Conservation (phyloP, 2,113 vertebrate species). For the Pontoporia blainvillei region DNA sequence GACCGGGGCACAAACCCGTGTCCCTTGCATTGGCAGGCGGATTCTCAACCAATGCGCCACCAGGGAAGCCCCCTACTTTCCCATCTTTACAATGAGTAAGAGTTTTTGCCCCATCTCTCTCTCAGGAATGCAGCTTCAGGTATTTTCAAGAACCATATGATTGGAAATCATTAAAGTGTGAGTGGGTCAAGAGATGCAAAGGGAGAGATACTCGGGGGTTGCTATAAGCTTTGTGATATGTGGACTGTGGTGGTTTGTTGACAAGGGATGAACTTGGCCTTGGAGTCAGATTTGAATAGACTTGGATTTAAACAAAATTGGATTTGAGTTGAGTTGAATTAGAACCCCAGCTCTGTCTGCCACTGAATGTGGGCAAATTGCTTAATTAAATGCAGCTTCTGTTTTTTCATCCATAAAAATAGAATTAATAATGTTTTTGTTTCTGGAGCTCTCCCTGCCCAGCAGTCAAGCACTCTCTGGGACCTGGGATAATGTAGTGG, state of each 20-base stretch:
- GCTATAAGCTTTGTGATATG: not conserved
- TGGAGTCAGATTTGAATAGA: not conserved
- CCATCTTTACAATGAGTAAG: not conserved
- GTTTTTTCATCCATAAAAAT: not conserved
- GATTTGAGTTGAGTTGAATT: not conserved
- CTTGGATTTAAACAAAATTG: not conserved
- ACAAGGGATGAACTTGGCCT: not conserved
- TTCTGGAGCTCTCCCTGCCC: not conserved
- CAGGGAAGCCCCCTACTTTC: not conserved
- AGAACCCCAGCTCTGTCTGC: not conserved
- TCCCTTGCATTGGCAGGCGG: no score
- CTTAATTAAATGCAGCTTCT: not conserved
- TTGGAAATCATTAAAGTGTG: not conserved
- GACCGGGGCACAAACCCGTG: no score
- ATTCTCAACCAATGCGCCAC: no score
- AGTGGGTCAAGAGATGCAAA: not conserved
- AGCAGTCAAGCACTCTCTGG: not conserved
- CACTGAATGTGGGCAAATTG: not conserved
- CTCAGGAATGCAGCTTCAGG: not conserved
- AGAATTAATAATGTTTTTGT: not conserved
- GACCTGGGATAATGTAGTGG: not conserved
- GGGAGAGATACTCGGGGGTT: not conserved
- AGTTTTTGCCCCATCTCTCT: not conserved
- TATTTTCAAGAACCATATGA: not conserved
- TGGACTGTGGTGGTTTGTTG: not conserved